These are phyloP conservation scores for Formica exsecta DNA, from an alignment of 1,140 invertebrate genomes.

Conservation along the genomic window DNA sequence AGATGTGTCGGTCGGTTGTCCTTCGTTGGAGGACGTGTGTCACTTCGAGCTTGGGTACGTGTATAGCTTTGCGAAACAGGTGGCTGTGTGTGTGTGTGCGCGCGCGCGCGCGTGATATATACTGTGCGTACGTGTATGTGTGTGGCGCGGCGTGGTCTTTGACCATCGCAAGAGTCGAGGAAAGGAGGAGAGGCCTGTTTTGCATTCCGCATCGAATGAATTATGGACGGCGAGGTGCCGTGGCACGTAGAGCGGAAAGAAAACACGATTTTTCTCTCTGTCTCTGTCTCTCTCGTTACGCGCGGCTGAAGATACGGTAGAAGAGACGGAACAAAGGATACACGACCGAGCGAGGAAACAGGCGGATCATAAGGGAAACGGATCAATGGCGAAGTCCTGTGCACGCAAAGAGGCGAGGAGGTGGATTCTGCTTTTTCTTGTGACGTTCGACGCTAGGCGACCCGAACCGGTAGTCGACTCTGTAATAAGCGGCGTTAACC, in stretches of 20 bases:
- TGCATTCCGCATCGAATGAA: constrained; percentile 67
- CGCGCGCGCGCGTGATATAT: neutral
- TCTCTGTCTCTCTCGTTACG: constrained; percentile 73
- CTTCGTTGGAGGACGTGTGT: constrained; percentile 31
- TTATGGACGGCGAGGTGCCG: constrained; percentile 65
- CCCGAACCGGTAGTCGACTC: constrained; percentile 55
- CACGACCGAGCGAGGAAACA: constrained; percentile 26
- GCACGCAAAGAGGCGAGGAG: constrained; percentile 13
- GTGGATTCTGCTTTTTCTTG: neutral
- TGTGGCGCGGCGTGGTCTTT: constrained; percentile 31
- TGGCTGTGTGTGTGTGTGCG: neutral
- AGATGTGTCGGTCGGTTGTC: constrained; percentile 2
- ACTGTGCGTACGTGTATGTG: neutral
- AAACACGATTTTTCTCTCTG: constrained; percentile 69
- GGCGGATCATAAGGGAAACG: neutral
- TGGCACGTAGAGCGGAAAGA: constrained; percentile 71
- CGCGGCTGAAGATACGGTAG: constrained; percentile 65
- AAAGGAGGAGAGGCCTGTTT: constrained; percentile 54
- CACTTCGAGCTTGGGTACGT: no score
- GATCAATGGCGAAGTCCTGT: constrained; percentile 43
- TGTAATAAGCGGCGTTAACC: constrained; percentile 71
- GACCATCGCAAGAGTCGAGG: constrained; percentile 38
- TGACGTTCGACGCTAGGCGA: constrained; percentile 24
- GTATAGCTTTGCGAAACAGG: neutral
- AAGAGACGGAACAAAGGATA: constrained; percentile 61